phyloP scores from a whole-genome alignment of 2,888 invertebrate species.

The Trachelus stipa region DNA sequence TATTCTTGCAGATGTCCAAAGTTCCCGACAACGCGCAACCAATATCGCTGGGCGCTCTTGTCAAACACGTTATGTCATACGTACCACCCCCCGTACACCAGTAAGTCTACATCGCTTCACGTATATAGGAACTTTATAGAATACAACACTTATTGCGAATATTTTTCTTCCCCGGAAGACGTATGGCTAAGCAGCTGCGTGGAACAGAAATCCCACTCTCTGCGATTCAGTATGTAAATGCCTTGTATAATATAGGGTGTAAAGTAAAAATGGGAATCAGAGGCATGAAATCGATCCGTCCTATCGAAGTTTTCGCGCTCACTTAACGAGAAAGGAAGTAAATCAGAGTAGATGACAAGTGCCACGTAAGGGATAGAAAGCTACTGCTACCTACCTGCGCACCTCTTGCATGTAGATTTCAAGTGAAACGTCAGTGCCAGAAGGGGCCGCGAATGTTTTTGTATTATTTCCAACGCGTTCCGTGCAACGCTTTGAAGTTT shows the following conservation, averaged over 20 bases:
- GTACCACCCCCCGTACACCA: neutral
- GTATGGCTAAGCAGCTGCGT: neutral
- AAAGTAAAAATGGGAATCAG: neutral
- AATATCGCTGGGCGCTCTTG: neutral
- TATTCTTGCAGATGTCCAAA: neutral
- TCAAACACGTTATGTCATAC: neutral
- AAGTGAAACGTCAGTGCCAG: neutral
- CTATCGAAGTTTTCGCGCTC: neutral
- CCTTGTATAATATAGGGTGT: neutral
- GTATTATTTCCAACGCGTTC: neutral
- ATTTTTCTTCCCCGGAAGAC: slow-evolving; percentile 1
- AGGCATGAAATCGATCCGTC: neutral
- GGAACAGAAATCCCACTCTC: neutral
- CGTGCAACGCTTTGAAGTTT: neutral
- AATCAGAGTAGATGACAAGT: neutral
- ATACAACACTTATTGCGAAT: neutral
- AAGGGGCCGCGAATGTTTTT: neutral
- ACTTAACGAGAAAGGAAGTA: neutral
- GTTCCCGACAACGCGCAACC: slow-evolving; percentile 15
- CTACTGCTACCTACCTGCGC: neutral
- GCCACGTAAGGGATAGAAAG: neutral
- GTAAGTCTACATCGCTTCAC: neutral
- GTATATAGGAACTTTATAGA: neutral
- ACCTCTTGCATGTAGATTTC: neutral
- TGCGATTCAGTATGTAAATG: neutral